Evolutionary conservation across 2,888 invertebrate species (phyloP), one percentile per base, ranked within the genome.

Genomic region (Myathropa florea): DNA sequence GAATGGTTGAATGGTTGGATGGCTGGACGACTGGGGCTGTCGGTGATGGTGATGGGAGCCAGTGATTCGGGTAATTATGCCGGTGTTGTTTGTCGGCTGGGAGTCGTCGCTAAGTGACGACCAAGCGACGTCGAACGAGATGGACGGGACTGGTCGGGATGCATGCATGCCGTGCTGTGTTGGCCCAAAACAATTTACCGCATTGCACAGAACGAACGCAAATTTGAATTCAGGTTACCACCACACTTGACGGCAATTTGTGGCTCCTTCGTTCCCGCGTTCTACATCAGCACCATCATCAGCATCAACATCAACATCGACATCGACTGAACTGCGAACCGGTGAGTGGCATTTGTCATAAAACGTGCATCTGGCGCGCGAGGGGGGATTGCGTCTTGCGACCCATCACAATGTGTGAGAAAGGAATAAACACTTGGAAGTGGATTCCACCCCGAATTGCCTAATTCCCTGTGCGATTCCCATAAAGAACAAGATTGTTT

Each of bases 401-500:
- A 53, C 60, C 57, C 63, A 33, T 79, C 59, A 75, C 64, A 72
- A 86, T 86, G 83, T 86, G 83, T 83, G 86, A 86, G 83, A 83
- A 86, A 83, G 73, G 65, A 73, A 82, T 86, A 86, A 86, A 86
- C 83, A 83, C 86, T 64, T 86, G 30, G 30, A 71, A 77, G 67
- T 81, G 65, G 83, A 86, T 65, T 83, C 83, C 86, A 86, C 86
- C 86, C 83, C 78, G 86, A 79, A 79, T 83, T 67, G 83, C 86
- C 86, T 86, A 86, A 86, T 83, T 86, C 67, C 71, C 64, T 64
- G 83, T 46, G 65, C 78, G 73, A 86, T 86, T 86, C 86, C 86
- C 83, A 86, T 86, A 83, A 86, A 86, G 78, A 86, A 86, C 86
- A 78, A 86, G 86, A 86, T 86, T 86, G 86, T 86, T 86, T 86